Evolutionary conservation across 2,888 invertebrate genomes (phyloP).

Genomic region (Melieria crassipennis): DNA sequence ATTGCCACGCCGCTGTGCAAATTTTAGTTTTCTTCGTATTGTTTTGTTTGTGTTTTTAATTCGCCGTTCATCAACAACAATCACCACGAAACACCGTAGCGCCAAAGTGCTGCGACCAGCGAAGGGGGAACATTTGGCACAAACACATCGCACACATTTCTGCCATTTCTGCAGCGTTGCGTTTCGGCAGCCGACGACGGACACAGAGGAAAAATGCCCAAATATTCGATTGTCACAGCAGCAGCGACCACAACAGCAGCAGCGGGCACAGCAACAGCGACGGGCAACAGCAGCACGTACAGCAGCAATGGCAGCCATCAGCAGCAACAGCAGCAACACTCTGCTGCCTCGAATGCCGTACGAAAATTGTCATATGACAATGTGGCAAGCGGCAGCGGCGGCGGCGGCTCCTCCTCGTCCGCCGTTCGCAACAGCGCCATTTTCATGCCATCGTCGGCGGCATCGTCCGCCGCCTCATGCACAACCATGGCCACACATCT

Average conservation of each 20-base stretch:
- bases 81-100: background rate
- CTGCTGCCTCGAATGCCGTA: constrained; percentile 19
- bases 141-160: background rate
- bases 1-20: too few relatives aligned
- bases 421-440: constrained; percentile 1
- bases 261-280: constrained; percentile 25
- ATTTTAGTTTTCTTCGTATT: too few relatives aligned
- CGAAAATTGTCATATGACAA: constrained; percentile 26
- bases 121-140: background rate
- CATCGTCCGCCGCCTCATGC: constrained; percentile 6
- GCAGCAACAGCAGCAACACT: constrained; percentile 18
- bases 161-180: too few relatives aligned
- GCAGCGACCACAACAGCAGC: constrained; percentile 30
- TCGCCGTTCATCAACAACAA: background rate
- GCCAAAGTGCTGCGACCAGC: background rate
- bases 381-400: constrained; percentile 41
- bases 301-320: constrained; percentile 5
- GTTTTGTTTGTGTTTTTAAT: too few relatives aligned
- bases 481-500: constrained; percentile 69
- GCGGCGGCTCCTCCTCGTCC: constrained; percentile 34
- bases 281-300: constrained; percentile 17
- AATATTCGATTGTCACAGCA: constrained; percentile 50
- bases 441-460: constrained; percentile 32
- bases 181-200: too few relatives aligned
- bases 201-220: constrained; percentile 52